A percentile compares a stretch with the other conserved stretches of the same genome.
These are phyloP conservation scores for Orientallactaga bullata DNA, from an alignment of 2,113 vertebrate genomes.

Conservation along the genomic window DNA sequence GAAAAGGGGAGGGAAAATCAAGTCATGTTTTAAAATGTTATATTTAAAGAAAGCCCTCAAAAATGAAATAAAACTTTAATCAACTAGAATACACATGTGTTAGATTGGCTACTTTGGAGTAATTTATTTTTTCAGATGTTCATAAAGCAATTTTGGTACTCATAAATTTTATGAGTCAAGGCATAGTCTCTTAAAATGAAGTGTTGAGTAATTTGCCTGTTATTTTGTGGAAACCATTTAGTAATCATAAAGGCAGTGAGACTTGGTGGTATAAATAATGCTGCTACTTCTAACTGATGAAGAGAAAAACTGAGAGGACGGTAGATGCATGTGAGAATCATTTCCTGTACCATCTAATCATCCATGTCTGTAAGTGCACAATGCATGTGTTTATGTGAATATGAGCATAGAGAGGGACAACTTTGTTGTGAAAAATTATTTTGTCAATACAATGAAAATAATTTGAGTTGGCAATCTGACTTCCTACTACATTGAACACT, in stretches of 20 bases:
- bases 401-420: neutral
- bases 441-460: conserved; percentile 26
- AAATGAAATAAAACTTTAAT: conserved; percentile 63
- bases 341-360: accelerated
- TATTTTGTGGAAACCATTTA: conserved; percentile 58
- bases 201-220: conserved; percentile 49
- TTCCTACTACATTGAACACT: neutral
- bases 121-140: conserved; percentile 48
- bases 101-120: conserved; percentile 32
- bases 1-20: neutral
- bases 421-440: neutral
- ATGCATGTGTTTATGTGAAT: neutral
- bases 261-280: neutral
- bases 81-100: conserved; percentile 42
- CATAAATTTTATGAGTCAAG: conserved; percentile 67
- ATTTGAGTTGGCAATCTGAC: neutral
- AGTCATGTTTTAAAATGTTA: neutral
- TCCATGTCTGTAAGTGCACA: neutral
- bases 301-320: neutral
- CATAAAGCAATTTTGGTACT: conserved; percentile 48
- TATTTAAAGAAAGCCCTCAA: conserved; percentile 37
- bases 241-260: conserved; percentile 30
- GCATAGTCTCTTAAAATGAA: conserved; percentile 53
- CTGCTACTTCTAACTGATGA: neutral
- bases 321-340: no score